Percentiles rank a stretch among this genome's conserved stretches.
Conservation (phyloP, 2,888 invertebrate genomes). For the Bursaphelenchus okinawaensis region DNA sequence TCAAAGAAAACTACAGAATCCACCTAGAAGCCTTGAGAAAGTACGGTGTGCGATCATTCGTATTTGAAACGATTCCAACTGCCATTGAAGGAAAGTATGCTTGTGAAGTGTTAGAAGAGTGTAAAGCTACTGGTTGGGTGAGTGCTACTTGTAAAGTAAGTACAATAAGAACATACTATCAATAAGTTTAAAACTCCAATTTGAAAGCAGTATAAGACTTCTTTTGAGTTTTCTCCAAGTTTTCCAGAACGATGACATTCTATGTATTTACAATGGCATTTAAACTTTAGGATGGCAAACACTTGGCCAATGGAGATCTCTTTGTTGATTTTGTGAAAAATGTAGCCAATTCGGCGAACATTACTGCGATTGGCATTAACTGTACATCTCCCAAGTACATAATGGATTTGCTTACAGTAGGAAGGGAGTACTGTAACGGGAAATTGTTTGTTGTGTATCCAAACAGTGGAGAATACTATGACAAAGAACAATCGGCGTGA, state of each 20-base stretch:
- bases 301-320: conserved; percentile 68
- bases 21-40: conserved; percentile 74
- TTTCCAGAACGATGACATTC: no score
- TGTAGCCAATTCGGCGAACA: conserved; percentile 58
- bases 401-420: conserved; percentile 63
- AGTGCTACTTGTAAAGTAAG: conserved; percentile 77
- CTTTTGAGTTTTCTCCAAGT: no score
- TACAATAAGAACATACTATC: no score
- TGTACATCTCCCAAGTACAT: conserved; percentile 72
- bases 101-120: conserved; percentile 72
- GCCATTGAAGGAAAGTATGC: conserved; percentile 76
- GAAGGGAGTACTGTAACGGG: background rate
- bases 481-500: conserved; percentile 43
- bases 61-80: conserved; percentile 86
- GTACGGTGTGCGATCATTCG: conserved; percentile 67
- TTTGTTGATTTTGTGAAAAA: conserved; percentile 70
- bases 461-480: conserved; percentile 81
- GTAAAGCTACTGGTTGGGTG: conserved; percentile 70
- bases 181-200: background rate
- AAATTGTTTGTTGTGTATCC: conserved; percentile 79
- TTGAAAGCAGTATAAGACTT: background rate
- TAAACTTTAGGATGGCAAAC: conserved; percentile 1
- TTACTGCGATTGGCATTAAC: conserved; percentile 82
- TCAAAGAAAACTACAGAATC: conserved; percentile 69
- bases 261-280: no score